These are phyloP conservation scores for Diplolepis rosae DNA, from an alignment of 2,888 invertebrate genomes.

Conservation along the genomic window DNA sequence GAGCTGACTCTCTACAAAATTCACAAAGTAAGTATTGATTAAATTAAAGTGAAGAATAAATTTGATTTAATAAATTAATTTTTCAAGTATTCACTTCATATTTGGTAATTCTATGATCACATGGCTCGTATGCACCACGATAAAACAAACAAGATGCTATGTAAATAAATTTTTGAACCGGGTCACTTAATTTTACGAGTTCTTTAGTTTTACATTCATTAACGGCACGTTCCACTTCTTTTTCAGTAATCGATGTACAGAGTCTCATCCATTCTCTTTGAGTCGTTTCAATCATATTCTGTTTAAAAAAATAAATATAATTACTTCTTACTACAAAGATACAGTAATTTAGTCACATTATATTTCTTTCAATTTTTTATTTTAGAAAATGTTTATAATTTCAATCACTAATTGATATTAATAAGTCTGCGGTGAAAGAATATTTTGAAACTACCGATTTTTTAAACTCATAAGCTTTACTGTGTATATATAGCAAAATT, in stretches of 20 bases:
- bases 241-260: conserved; percentile 61
- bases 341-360: too few species aligned
- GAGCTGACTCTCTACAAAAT: conserved; percentile 41
- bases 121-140: conserved; percentile 59
- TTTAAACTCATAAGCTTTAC: too few species aligned
- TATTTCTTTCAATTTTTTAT: too few species aligned
- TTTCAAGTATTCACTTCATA: conserved; percentile 55
- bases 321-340: too few species aligned
- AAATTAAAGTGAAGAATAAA: background rate
- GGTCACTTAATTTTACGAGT: conserved; percentile 62
- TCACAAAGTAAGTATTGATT: background rate
- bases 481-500: too few species aligned
- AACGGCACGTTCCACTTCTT: conserved; percentile 69
- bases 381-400: conserved; percentile 6
- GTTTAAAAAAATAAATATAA: too few species aligned
- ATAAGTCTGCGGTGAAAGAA: too few species aligned
- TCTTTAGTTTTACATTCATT: conserved; percentile 68
- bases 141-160: conserved; percentile 72
- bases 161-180: conserved; percentile 68
- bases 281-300: conserved; percentile 70
- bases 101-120: conserved; percentile 46
- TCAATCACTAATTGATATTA: too few species aligned
- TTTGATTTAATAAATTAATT: background rate
- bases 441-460: too few species aligned
- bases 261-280: conserved; percentile 74